Conservation (phyloP, 2,113 vertebrate species). For the Rhinoderma darwinii region DNA sequence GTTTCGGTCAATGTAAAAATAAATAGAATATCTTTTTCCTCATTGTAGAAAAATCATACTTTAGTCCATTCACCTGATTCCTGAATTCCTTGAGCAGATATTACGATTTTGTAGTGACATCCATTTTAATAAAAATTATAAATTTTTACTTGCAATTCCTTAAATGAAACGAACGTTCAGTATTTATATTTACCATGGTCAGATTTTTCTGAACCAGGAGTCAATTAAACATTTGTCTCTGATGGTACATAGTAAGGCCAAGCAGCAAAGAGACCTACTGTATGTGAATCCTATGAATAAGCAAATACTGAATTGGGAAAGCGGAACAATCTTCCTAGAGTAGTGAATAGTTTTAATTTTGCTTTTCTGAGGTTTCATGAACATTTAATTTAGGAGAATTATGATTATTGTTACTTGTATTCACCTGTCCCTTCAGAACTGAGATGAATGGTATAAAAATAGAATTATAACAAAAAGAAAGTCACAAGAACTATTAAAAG, state of each 20-base stretch:
- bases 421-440: background rate
- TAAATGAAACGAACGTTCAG: constrained; percentile 21
- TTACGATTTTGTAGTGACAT: constrained; percentile 2
- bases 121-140: constrained; percentile 4
- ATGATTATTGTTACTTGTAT: background rate
- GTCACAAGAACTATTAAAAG: background rate
- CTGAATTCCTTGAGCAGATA: constrained; percentile 23
- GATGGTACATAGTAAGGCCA: constrained; percentile 18
- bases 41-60: constrained; percentile 33
- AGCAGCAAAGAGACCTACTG: constrained; percentile 38
- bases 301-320: constrained; percentile 12
- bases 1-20: constrained; percentile 31
- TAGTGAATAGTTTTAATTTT: constrained; percentile 17
- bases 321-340: background rate
- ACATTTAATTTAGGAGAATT: background rate
- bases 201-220: background rate
- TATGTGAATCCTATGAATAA: constrained; percentile 12
- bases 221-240: background rate
- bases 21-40: constrained; percentile 41
- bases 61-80: constrained; percentile 29
- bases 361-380: constrained; percentile 1
- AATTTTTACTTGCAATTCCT: constrained; percentile 1
- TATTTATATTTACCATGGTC: background rate
- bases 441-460: constrained; percentile 38
- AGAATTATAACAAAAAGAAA: constrained; percentile 37